Evolutionary conservation across 2,797 vertebrate genomes (phyloP).

Genomic region (Epinephelus awoara): DNA sequence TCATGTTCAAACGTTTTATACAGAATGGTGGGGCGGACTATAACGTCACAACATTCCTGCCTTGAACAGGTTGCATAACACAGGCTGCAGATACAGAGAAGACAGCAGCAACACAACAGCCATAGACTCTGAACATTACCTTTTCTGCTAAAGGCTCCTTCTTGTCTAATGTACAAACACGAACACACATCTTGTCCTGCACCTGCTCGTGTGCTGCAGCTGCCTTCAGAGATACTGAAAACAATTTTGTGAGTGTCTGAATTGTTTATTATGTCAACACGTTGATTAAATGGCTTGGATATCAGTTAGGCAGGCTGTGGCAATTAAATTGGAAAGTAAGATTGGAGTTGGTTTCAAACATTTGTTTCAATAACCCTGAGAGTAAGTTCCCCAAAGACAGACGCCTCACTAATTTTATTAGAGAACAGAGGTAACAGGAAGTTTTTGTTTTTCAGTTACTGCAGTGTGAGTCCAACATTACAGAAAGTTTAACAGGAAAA

Average conservation of each 20-base stretch:
- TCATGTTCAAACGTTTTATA: too few relatives aligned
- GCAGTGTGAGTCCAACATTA: background rate
- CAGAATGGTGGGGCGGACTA: too few relatives aligned
- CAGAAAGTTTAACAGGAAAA: background rate
- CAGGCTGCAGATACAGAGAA: too few relatives aligned
- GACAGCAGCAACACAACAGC: too few relatives aligned
- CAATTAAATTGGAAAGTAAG: background rate
- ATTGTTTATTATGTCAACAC: background rate
- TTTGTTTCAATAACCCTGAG: background rate
- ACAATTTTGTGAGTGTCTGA: slow-evolving; percentile 15
- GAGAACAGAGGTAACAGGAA: background rate
- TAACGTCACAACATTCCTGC: too few relatives aligned
- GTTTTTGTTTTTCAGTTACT: background rate
- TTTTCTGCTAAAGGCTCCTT: background rate
- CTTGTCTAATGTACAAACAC: background rate
- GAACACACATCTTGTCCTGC: background rate
- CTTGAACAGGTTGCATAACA: too few relatives aligned
- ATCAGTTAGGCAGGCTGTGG: background rate
- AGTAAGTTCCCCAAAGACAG: background rate
- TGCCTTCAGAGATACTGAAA: background rate
- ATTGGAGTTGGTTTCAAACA: background rate
- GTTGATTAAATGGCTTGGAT: slow-evolving; percentile 5
- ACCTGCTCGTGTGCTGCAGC: background rate
- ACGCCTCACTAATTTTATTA: background rate
- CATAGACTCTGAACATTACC: too few relatives aligned